Evolutionary conservation across 2,113 vertebrate genomes (phyloP).

Genomic region (Barnardius zonarius): DNA sequence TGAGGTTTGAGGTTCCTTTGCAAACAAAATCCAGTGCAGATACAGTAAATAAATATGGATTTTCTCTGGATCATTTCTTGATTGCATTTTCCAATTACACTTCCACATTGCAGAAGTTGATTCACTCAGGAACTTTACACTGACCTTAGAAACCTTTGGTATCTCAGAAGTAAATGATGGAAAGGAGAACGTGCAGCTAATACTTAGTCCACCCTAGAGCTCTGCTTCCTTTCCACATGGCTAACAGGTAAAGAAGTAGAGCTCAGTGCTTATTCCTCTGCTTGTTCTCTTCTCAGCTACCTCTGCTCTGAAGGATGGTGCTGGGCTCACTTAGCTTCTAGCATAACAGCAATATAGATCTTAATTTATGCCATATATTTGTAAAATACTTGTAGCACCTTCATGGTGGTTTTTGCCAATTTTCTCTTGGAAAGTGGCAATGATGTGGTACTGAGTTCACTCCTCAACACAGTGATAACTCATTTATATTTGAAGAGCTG

Average conservation of each 20-base stretch:
- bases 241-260: neutral
- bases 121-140: neutral
- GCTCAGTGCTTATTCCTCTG: neutral
- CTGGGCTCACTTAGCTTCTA: neutral
- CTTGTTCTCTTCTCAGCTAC: neutral
- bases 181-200: neutral
- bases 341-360: neutral
- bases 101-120: neutral
- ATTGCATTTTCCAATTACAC: neutral
- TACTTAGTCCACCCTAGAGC: neutral
- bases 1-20: neutral
- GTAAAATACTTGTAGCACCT: neutral
- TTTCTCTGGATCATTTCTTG: neutral
- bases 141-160: neutral
- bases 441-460: neutral
- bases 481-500: slow-evolving; percentile 23
- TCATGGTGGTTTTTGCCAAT: neutral
- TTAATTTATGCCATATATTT: slow-evolving; percentile 18
- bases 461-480: neutral
- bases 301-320: neutral
- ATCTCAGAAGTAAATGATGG: neutral
- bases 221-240: neutral
- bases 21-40: neutral
- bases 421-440: neutral
- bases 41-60: neutral